Conservation (phyloP, 2,797 vertebrate genomes). For the Labroides dimidiatus region DNA sequence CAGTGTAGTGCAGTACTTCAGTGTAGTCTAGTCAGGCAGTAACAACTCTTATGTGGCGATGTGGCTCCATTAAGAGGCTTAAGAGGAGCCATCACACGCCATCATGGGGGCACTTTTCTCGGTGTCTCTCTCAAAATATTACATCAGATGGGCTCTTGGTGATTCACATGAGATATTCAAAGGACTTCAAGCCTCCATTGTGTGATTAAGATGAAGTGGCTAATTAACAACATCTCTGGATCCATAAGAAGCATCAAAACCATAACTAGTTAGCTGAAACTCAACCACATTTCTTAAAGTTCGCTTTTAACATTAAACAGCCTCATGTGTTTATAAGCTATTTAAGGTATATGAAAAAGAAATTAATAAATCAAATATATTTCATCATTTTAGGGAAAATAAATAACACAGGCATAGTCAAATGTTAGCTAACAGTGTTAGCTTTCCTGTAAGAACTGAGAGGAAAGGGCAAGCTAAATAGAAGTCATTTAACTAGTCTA, state of each 20-base stretch:
- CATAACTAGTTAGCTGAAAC: not conserved
- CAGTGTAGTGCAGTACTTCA: conserved; percentile 26
- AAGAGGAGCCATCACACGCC: conserved; percentile 40
- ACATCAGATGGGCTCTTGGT: conserved; percentile 19
- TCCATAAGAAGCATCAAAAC: conserved; percentile 7
- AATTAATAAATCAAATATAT: no score
- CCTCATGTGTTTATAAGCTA: no score
- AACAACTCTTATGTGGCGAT: conserved; percentile 42
- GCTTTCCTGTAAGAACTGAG: no score
- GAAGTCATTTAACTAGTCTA: not conserved
- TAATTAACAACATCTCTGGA: conserved; percentile 8
- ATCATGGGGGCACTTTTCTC: conserved; percentile 42
- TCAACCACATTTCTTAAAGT: no score
- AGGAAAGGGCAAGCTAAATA: no score
- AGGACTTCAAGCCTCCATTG: conserved; percentile 32
- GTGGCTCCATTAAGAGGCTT: conserved; percentile 54
- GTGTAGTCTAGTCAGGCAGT: conserved; percentile 20
- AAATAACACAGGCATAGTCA: no score
- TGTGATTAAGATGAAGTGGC: conserved; percentile 15
- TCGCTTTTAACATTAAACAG: no score
- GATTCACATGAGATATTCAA: conserved; percentile 30
- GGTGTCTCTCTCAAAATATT: conserved; percentile 32
- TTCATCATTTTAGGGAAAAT: no score
- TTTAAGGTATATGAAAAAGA: no score
- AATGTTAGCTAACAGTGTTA: no score